These are phyloP conservation scores for Anastrepha ludens DNA, from an alignment of 1,140 invertebrate species.

Conservation along the genomic window DNA sequence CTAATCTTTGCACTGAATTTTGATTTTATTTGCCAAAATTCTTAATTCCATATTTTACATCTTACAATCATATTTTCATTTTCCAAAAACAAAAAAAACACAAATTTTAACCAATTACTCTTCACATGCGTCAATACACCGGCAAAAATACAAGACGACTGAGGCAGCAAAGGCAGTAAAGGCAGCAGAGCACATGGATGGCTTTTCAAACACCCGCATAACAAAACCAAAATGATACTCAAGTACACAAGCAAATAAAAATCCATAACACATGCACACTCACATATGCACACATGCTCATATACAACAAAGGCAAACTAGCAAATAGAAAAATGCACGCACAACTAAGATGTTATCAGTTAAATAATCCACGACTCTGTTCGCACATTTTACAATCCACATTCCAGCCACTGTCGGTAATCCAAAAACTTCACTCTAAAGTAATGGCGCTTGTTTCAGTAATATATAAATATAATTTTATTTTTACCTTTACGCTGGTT, in stretches of 20 bases:
- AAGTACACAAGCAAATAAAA: background rate
- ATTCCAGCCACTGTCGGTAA: background rate
- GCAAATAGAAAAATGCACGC: background rate
- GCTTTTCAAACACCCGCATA: background rate
- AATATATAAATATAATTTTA: background rate
- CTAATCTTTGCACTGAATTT: background rate
- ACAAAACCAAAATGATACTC: background rate
- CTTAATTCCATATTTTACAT: background rate
- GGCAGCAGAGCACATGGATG: background rate
- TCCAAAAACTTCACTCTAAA: background rate
- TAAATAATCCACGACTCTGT: too few relatives aligned
- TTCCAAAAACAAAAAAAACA: background rate
- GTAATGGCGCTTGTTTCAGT: background rate
- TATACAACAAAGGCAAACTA: background rate
- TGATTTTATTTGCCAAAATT: background rate
- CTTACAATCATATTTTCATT: background rate
- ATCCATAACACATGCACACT: background rate
- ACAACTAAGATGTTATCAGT: background rate
- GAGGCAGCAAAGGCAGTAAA: background rate
- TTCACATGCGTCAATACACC: background rate
- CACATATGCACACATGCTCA: background rate
- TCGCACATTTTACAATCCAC: too few relatives aligned
- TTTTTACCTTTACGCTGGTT: slow-evolving; percentile 4
- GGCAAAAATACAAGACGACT: background rate
- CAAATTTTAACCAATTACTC: background rate